These are phyloP conservation scores for Ia io DNA, from an alignment of 2,113 vertebrate species.

Conservation along the genomic window DNA sequence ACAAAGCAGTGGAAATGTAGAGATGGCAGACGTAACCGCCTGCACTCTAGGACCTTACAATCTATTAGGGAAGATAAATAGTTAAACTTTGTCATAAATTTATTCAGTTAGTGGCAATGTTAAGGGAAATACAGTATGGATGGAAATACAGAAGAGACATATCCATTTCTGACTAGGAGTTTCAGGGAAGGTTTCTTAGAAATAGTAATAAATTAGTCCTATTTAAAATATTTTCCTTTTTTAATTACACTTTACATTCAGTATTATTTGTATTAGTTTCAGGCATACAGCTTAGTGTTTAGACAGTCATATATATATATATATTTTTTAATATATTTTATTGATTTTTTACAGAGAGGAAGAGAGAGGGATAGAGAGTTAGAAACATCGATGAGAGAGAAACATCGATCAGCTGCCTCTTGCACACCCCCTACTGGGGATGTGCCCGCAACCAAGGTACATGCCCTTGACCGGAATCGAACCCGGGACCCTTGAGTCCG, in stretches of 20 bases:
- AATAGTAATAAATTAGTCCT: not conserved
- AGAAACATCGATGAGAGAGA: no score
- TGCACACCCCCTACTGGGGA: no score
- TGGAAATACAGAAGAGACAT: not conserved
- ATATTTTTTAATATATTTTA: no score
- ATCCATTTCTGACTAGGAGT: not conserved
- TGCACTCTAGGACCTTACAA: not conserved
- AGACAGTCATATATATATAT: not conserved
- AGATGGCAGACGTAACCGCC: not conserved
- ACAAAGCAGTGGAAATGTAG: not conserved
- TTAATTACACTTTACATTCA: not conserved
- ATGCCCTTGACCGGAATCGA: no score
- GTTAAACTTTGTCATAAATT: not conserved
- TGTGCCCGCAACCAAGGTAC: no score
- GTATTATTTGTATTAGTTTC: not conserved
- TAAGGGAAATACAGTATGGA: not conserved
- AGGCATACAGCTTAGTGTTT: not conserved
- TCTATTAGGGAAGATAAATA: not conserved
- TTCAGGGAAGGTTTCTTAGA: slow-evolving; percentile 3
- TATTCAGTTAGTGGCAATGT: not conserved
- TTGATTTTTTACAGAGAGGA: no score
- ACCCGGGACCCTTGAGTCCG: no score
- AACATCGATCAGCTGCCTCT: no score
- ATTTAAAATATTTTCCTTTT: not conserved
- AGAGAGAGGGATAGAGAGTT: no score